These are phyloP conservation scores for Drosophila siamana DNA, from an alignment of 2,888 invertebrate species.

Conservation along the genomic window DNA sequence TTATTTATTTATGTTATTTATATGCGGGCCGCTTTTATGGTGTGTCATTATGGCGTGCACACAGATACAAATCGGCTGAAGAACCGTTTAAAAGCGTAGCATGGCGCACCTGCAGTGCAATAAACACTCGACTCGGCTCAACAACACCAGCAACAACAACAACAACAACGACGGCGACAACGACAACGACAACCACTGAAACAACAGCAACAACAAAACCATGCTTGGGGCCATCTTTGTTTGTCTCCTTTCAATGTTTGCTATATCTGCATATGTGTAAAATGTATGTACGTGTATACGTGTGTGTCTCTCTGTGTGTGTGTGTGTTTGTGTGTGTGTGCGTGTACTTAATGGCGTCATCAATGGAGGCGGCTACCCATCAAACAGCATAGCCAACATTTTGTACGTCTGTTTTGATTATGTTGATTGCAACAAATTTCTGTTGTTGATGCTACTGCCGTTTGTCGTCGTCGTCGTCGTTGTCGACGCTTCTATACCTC, in stretches of 20 bases:
- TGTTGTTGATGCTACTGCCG: conserved; percentile 13
- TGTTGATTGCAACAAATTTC: conserved; percentile 76
- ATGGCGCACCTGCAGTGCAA: conserved; percentile 67
- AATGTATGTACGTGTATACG: not conserved
- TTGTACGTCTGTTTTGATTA: conserved; percentile 70
- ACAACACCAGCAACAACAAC: conserved; percentile 20
- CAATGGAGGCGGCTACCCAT: conserved; percentile 52
- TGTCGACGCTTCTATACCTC: conserved; percentile 36
- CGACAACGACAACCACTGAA: conserved; percentile 5
- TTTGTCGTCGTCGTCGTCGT: conserved; percentile 14
- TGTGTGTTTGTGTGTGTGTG: conserved; percentile 9
- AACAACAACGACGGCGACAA: conserved; percentile 25
- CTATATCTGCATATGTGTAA: conserved; percentile 11
- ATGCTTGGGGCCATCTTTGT: conserved; percentile 40
- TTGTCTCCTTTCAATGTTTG: conserved; percentile 30
- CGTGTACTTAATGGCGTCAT: conserved; percentile 61
- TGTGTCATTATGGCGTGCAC: conserved; percentile 39
- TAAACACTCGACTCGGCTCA: conserved; percentile 56
- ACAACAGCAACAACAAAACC: not conserved
- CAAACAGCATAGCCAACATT: conserved; percentile 47
- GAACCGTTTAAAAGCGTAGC: conserved; percentile 68
- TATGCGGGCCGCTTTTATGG: conserved; percentile 54
- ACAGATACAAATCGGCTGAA: conserved; percentile 52
- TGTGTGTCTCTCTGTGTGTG: conserved; percentile 12
- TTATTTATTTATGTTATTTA: conserved; percentile 68